Evolutionary conservation across 2,113 vertebrate species (phyloP).

Genomic region (Phalacrocorax brasilianus): DNA sequence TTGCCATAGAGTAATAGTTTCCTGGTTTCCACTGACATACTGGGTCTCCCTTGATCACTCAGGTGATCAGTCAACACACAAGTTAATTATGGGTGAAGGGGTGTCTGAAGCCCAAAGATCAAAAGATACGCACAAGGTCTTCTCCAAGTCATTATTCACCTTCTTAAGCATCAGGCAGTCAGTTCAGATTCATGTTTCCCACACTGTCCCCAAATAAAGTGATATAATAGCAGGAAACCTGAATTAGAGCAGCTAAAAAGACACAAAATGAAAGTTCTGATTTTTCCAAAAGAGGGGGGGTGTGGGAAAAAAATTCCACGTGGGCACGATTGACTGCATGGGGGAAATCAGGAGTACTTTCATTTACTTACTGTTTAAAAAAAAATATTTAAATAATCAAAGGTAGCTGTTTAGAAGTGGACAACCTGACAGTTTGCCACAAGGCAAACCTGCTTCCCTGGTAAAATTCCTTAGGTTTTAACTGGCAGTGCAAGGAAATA

Average conservation of each 20-base stretch:
- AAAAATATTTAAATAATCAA: background rate
- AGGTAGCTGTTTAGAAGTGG: background rate
- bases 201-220: background rate
- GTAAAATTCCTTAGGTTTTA: background rate
- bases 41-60: conserved; percentile 43
- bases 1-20: conserved; percentile 46
- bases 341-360: background rate
- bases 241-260: background rate
- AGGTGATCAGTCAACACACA: conserved; percentile 56
- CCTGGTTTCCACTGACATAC: conserved; percentile 46
- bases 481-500: background rate
- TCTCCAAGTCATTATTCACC: conserved; percentile 57
- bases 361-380: background rate
- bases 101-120: conserved; percentile 49
- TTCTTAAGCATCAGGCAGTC: conserved; percentile 25
- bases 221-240: background rate
- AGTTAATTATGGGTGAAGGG: conserved; percentile 60
- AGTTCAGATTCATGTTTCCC: background rate
- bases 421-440: background rate
- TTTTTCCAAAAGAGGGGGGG: background rate
- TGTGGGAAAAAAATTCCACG: accelerated
- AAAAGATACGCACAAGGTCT: conserved; percentile 36
- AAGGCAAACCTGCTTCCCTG: background rate
- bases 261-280: background rate
- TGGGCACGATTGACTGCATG: accelerated